phyloP scores from a whole-genome alignment of 2,113 vertebrate genomes.

The Malurus alboscapulatus region DNA sequence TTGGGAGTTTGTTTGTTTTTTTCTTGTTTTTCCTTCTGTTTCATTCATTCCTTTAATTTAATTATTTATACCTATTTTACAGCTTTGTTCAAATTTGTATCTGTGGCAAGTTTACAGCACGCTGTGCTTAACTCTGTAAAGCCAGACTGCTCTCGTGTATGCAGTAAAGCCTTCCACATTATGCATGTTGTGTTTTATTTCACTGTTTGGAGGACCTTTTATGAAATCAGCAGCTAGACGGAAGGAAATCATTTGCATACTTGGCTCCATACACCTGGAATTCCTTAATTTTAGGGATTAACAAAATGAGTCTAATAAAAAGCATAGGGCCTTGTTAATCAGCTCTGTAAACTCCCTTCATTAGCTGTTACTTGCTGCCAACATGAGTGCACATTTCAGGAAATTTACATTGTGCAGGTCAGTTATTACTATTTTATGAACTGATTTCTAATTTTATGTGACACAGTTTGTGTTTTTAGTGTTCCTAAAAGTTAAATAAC shows the following conservation, averaged over 20 bases:
- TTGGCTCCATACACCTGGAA: constrained; percentile 80
- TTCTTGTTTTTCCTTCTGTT: not conserved
- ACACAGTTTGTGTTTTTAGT: constrained; percentile 68
- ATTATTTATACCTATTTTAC: constrained; percentile 63
- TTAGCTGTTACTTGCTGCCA: constrained; percentile 71
- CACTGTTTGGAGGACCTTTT: constrained; percentile 72
- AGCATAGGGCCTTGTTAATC: constrained; percentile 76
- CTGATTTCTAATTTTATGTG: constrained; percentile 75
- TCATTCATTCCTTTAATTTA: constrained; percentile 28
- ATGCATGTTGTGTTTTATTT: constrained; percentile 71
- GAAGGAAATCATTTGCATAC: constrained; percentile 82
- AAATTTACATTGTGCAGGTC: constrained; percentile 72
- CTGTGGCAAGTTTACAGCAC: constrained; percentile 65
- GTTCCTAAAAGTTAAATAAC: constrained; percentile 66
- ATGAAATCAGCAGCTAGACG: constrained; percentile 75
- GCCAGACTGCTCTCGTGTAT: constrained; percentile 59
- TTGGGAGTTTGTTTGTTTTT: not conserved
- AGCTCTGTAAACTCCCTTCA: constrained; percentile 76
- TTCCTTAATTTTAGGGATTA: constrained; percentile 81
- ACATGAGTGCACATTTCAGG: constrained; percentile 61
- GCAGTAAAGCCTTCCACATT: constrained; percentile 67
- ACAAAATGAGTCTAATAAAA: constrained; percentile 81
- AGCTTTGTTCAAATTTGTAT: constrained; percentile 74
- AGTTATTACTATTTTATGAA: constrained; percentile 74
- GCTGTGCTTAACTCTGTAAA: constrained; percentile 64